These are phyloP conservation scores for Solenopsis invicta DNA, from an alignment of 1,140 invertebrate species.

Conservation along the genomic window DNA sequence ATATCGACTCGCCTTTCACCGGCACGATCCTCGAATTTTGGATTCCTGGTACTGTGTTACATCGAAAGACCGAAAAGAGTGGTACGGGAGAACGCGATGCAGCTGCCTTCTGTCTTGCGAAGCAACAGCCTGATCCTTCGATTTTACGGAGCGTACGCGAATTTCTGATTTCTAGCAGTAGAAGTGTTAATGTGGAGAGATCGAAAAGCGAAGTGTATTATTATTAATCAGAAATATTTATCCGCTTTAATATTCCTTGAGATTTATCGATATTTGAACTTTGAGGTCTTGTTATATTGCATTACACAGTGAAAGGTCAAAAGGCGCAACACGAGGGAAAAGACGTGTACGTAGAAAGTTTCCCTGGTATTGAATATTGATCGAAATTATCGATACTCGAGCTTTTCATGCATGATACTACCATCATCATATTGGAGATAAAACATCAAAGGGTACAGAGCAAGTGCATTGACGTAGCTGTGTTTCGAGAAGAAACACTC, in stretches of 20 bases:
- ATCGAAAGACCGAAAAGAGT: slow-evolving; percentile 37
- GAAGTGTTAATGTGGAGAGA: background rate
- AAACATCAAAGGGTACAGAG: background rate
- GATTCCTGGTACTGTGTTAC: slow-evolving; percentile 59
- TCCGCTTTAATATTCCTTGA: background rate
- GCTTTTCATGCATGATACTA: slow-evolving; percentile 4
- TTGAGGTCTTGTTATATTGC: background rate
- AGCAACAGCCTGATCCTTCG: background rate
- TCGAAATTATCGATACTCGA: slow-evolving; percentile 16
- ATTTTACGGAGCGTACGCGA: background rate
- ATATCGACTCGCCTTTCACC: slow-evolving; percentile 36
- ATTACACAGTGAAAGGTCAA: background rate
- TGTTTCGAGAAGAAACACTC: background rate
- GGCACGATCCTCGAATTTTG: slow-evolving; percentile 50
- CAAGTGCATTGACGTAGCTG: background rate
- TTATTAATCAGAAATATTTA: background rate
- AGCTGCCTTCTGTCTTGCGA: background rate
- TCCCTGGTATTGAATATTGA: background rate
- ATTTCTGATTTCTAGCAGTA: background rate
- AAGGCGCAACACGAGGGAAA: no score
- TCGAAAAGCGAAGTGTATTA: background rate
- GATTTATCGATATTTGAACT: background rate
- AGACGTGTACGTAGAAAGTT: background rate
- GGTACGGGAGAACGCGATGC: background rate
- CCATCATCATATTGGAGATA: background rate